Percentiles rank a stretch among this genome's conserved stretches.
Evolutionary conservation across 2,888 invertebrate genomes (phyloP).

Genomic region (Malthinus flaveolus): DNA sequence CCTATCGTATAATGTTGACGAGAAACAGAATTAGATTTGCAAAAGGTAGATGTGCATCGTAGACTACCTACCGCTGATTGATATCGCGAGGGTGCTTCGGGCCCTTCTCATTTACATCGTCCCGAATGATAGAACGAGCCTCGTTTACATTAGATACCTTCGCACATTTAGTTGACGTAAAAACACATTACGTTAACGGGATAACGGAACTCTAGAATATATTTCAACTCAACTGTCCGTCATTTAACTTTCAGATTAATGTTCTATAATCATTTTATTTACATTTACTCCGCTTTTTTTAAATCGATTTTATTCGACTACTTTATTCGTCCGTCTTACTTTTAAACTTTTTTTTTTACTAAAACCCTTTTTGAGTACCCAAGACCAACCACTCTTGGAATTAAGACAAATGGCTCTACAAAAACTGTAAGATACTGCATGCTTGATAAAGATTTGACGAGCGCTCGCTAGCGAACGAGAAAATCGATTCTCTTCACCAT

Average conservation of each 20-base stretch:
- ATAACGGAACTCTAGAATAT: slow-evolving; percentile 29
- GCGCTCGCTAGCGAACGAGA: slow-evolving; percentile 33
- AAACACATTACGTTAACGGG: slow-evolving; percentile 27
- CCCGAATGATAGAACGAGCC: slow-evolving; percentile 26
- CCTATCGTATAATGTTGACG: slow-evolving; percentile 16
- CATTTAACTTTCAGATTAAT: slow-evolving; percentile 28
- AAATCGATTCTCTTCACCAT: slow-evolving; percentile 38
- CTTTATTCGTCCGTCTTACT: slow-evolving; percentile 33
- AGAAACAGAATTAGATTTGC: slow-evolving; percentile 22
- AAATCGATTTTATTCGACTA: slow-evolving; percentile 15
- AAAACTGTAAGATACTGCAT: slow-evolving; percentile 42
- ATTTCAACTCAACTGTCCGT: slow-evolving; percentile 25
- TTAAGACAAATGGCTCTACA: slow-evolving; percentile 37
- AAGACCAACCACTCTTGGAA: slow-evolving; percentile 38
- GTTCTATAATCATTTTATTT: slow-evolving; percentile 4
- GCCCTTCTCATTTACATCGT: slow-evolving; percentile 28
- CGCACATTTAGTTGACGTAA: slow-evolving; percentile 26
- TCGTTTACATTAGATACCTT: slow-evolving; percentile 29
- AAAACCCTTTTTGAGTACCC: slow-evolving; percentile 35
- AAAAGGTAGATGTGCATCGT: slow-evolving; percentile 21
- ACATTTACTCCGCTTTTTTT: background rate
- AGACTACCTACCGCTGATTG: slow-evolving; percentile 27
- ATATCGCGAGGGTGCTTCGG: slow-evolving; percentile 26
- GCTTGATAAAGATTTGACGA: slow-evolving; percentile 43
- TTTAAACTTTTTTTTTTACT: slow-evolving; percentile 8